These are phyloP conservation scores for Euproctis similis DNA, from an alignment of 2,888 invertebrate genomes.

Conservation along the genomic window DNA sequence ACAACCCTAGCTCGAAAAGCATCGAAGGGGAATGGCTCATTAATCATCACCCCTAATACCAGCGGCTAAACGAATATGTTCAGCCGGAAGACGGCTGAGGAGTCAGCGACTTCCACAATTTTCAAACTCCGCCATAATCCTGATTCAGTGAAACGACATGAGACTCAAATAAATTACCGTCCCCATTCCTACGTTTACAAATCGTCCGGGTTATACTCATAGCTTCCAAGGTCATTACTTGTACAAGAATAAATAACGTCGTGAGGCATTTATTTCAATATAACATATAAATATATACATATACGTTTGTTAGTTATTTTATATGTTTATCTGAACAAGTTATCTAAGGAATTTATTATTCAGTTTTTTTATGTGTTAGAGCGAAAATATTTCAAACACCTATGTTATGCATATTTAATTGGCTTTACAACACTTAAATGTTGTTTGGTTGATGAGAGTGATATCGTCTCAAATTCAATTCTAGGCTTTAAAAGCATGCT, in stretches of 20 bases:
- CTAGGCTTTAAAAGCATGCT: too few species aligned
- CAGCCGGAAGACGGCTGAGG: conserved; percentile 46
- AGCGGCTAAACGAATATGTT: conserved; percentile 61
- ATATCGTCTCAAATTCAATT: too few species aligned
- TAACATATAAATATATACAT: conserved; percentile 15
- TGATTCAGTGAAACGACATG: conserved; percentile 32
- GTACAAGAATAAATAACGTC: conserved; percentile 16
- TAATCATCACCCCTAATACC: conserved; percentile 64
- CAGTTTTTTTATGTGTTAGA: too few species aligned
- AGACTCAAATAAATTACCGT: conserved; percentile 26
- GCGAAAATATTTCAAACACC: too few species aligned
- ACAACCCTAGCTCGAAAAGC: conserved; percentile 35
- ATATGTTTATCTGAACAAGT: conserved; percentile 1
- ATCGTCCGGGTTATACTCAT: conserved; percentile 12
- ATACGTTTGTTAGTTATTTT: conserved; percentile 16
- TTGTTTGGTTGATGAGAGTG: too few species aligned
- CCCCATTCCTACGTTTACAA: conserved; percentile 15
- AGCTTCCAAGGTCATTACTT: conserved; percentile 22
- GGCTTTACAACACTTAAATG: too few species aligned
- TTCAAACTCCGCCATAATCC: conserved; percentile 38
- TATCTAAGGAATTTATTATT: conserved; percentile 17
- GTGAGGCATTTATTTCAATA: conserved; percentile 16
- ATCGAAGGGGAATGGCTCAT: conserved; percentile 49
- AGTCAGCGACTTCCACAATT: conserved; percentile 50
- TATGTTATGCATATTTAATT: too few species aligned